Conservation (phyloP, 2,113 vertebrate genomes). For the Nycticorax nycticorax region DNA sequence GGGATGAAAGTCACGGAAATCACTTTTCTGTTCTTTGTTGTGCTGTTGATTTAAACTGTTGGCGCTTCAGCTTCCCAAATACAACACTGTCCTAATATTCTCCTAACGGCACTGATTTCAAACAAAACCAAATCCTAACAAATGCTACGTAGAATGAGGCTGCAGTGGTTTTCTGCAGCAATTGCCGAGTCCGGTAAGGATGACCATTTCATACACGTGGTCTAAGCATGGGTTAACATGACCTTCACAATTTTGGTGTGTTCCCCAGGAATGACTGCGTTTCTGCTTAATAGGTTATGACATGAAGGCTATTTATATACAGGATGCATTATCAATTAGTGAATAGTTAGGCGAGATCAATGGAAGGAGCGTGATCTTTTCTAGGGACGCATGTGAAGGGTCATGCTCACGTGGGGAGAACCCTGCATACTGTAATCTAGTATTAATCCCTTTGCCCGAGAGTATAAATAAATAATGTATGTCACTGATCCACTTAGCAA, state of each 20-base stretch:
- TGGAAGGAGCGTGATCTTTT: constrained; percentile 4
- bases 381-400: background rate
- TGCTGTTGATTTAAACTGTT: background rate
- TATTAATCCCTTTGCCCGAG: constrained; percentile 42
- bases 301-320: background rate
- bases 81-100: background rate
- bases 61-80: background rate
- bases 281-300: background rate
- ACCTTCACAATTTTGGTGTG: background rate
- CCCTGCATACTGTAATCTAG: constrained; percentile 10
- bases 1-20: background rate
- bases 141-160: accelerated
- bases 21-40: background rate
- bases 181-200: too few relatives aligned
- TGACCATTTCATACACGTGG: background rate
- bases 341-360: constrained; percentile 52
- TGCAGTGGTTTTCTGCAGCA: background rate
- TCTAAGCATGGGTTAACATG: background rate
- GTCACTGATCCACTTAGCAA: constrained; percentile 59
- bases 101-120: background rate
- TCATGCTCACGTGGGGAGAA: background rate
- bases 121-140: background rate
- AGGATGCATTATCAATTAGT: background rate
- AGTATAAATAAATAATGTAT: constrained; percentile 62
- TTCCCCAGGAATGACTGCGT: background rate